Evolutionary conservation across 2,888 invertebrate species (phyloP).

Genomic region (Tipula helvola): DNA sequence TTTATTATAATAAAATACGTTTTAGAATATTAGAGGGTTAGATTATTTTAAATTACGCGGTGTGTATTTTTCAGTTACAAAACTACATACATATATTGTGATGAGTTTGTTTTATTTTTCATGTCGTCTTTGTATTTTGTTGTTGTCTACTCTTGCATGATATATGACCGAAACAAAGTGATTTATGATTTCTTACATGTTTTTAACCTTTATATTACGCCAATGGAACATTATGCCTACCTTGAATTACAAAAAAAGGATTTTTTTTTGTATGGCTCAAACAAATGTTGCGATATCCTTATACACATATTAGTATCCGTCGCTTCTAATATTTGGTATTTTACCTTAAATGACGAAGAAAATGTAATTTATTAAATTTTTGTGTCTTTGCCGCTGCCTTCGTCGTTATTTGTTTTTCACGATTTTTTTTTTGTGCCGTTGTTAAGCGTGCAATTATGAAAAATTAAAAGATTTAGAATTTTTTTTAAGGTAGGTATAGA

Average conservation of each 20-base stretch:
- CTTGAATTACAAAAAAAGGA: not conserved
- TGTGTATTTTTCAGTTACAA: not conserved
- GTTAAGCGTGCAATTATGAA: not conserved
- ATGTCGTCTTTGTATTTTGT: not conserved
- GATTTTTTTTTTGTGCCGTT: not conserved
- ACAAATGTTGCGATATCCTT: not conserved
- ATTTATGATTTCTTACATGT: not conserved
- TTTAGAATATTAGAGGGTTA: not conserved
- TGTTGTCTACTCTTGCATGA: not conserved
- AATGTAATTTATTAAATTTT: not conserved
- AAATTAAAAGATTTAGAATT: not conserved
- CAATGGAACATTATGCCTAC: not conserved
- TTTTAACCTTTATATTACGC: not conserved
- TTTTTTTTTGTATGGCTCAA: not conserved
- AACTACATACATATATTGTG: not conserved
- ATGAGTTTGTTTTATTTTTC: not conserved
- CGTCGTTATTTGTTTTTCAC: not conserved
- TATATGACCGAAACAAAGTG: slow-evolving; percentile 6
- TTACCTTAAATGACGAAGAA: not conserved
- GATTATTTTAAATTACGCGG: not conserved
- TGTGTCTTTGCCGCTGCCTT: not conserved
- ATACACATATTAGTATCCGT: not conserved
- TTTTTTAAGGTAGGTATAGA: not conserved
- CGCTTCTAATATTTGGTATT: not conserved
- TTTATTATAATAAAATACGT: not conserved